These are phyloP conservation scores for Catostylus mosaicus DNA, from an alignment of 30 jellyfish, hydroid and myxozoan species.

Conservation along the genomic window DNA sequence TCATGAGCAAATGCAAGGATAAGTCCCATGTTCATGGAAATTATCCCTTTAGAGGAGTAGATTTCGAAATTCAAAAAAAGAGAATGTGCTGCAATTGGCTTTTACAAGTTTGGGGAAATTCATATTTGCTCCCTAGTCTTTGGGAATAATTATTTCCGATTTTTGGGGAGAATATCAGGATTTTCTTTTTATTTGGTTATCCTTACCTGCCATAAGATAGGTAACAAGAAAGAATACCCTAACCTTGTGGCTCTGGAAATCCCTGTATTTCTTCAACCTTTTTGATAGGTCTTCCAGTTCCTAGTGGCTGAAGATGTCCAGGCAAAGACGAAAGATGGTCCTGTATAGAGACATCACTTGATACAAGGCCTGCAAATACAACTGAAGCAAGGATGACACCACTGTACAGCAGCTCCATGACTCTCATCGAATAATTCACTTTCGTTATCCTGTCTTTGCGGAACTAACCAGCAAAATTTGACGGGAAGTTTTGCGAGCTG, in stretches of 20 bases:
- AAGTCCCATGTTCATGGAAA: no score
- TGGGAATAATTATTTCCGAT: no score
- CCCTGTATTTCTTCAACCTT: conserved; percentile 68
- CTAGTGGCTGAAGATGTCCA: conserved; percentile 90
- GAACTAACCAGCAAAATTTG: background rate
- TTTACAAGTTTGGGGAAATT: no score
- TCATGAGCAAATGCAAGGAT: no score
- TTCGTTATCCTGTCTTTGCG: background rate
- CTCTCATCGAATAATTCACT: no score
- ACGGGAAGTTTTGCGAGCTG: background rate
- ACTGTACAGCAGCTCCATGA: background rate
- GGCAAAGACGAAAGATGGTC: conserved; percentile 78
- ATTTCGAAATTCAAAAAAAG: no score
- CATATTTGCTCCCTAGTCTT: no score
- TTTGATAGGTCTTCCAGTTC: conserved; percentile 70
- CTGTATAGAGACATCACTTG: conserved; percentile 33
- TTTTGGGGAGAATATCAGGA: no score
- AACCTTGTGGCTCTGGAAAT: conserved; percentile 81
- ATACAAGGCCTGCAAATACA: background rate
- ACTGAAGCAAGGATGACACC: background rate
- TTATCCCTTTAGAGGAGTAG: no score
- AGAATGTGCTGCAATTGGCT: no score
- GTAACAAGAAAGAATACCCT: background rate
- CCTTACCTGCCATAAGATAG: no score
- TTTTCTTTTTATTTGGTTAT: no score